Evolutionary conservation across 2,888 invertebrate genomes (phyloP).

Genomic region (Euproctis similis): DNA sequence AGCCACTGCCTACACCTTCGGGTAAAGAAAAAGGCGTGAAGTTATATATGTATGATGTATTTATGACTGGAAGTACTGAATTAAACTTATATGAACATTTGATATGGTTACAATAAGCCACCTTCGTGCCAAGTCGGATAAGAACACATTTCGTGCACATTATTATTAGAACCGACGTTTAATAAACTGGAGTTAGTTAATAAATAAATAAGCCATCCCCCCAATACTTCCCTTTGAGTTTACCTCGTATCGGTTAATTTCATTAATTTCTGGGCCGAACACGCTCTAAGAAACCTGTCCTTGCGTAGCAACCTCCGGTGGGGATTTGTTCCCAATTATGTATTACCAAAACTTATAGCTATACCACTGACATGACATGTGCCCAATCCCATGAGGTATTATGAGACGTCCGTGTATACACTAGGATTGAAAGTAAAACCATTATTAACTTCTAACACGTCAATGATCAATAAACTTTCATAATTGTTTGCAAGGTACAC

Average conservation of each 20-base stretch:
- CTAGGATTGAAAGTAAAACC: too few species aligned
- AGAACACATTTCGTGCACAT: constrained; percentile 11
- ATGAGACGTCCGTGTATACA: constrained; percentile 24
- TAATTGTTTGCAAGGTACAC: too few species aligned
- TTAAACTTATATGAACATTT: too few species aligned
- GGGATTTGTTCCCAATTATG: constrained; percentile 71
- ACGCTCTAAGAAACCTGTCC: constrained; percentile 64
- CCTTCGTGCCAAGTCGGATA: constrained; percentile 3
- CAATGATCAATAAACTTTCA: too few species aligned
- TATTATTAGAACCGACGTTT: constrained; percentile 30
- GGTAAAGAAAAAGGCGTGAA: too few species aligned
- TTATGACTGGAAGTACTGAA: too few species aligned
- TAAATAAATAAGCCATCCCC: constrained; percentile 32
- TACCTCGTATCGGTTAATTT: constrained; percentile 62
- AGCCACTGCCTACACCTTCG: too few species aligned
- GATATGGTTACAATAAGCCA: too few species aligned
- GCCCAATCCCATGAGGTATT: constrained; percentile 50
- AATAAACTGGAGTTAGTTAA: constrained; percentile 27
- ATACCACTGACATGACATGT: constrained; percentile 50
- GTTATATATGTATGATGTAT: too few species aligned
- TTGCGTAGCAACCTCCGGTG: constrained; percentile 51
- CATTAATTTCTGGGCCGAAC: constrained; percentile 64
- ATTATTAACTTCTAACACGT: too few species aligned
- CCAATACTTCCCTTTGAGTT: constrained; percentile 37
- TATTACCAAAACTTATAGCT: constrained; percentile 62